A percentile compares a stretch with the other conserved stretches of the same genome.
phyloP scores from a whole-genome alignment of 2,113 vertebrate genomes.

The Seriola aureovittata region DNA sequence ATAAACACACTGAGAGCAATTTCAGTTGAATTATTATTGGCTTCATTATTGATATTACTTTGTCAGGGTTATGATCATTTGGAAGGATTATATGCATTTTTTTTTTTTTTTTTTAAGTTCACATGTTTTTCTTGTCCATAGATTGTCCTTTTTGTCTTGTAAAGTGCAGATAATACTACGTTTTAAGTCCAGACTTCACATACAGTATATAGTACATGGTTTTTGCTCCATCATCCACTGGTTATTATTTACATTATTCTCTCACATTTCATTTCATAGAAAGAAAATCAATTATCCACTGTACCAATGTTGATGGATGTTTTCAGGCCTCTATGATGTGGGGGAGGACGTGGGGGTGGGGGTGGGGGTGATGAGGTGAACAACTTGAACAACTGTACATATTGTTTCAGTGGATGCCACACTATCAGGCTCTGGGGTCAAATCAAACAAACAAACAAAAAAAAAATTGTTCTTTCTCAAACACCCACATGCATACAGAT shows the following conservation, averaged over 20 bases:
- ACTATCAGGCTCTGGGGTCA: slow-evolving; percentile 63
- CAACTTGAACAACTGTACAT: slow-evolving; percentile 58
- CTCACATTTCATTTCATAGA: slow-evolving; percentile 82
- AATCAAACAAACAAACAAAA: slow-evolving; percentile 18
- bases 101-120: slow-evolving; percentile 56
- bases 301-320: slow-evolving; percentile 70
- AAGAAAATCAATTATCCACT: slow-evolving; percentile 78
- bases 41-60: slow-evolving; percentile 83
- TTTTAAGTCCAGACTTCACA: slow-evolving; percentile 77
- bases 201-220: slow-evolving; percentile 76
- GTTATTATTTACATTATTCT: slow-evolving; percentile 78
- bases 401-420: slow-evolving; percentile 67
- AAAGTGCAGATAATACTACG: slow-evolving; percentile 86
- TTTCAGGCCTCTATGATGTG: slow-evolving; percentile 74
- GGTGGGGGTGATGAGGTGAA: neutral
- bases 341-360: neutral
- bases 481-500: slow-evolving; percentile 74
- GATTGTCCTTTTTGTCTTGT: slow-evolving; percentile 84
- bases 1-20: slow-evolving; percentile 71
- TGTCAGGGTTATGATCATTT: slow-evolving; percentile 80
- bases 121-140: slow-evolving; percentile 69
- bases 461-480: slow-evolving; percentile 26
- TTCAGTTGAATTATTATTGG: slow-evolving; percentile 79
- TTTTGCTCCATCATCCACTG: slow-evolving; percentile 58
- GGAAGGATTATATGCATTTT: slow-evolving; percentile 78